Conservation (phyloP, 2,113 vertebrate species). For the Pristiophorus japonicus region DNA sequence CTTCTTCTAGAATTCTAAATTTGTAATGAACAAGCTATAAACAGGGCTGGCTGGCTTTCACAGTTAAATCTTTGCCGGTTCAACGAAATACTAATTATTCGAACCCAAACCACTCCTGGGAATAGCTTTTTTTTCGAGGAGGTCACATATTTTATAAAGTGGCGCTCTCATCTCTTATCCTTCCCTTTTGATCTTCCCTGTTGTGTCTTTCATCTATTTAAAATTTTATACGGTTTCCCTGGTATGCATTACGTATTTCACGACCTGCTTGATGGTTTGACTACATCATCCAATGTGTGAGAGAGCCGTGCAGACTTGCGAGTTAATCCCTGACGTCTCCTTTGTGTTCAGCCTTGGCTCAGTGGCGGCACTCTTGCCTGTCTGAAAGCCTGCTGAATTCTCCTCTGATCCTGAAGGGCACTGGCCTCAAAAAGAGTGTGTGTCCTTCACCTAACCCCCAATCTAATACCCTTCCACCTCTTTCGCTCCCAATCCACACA, state of each 20-base stretch:
- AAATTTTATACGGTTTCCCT: not conserved
- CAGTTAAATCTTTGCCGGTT: not conserved
- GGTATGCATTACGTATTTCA: not conserved
- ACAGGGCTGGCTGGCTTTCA: too few relatives aligned
- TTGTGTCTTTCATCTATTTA: not conserved
- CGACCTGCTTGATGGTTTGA: not conserved
- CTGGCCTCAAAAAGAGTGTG: not conserved
- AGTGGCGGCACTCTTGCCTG: not conserved
- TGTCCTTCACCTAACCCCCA: too few relatives aligned
- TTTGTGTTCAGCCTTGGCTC: too few relatives aligned
- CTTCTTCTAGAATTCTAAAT: not conserved
- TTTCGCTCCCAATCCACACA: not conserved
- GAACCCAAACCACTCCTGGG: not conserved
- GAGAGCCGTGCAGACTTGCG: not conserved
- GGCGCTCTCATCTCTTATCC: not conserved
- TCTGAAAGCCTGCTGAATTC: not conserved
- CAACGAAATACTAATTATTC: not conserved
- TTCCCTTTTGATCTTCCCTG: not conserved
- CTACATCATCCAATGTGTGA: not conserved
- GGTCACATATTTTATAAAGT: not conserved
- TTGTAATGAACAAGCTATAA: not conserved
- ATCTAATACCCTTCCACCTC: not conserved
- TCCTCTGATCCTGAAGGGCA: not conserved
- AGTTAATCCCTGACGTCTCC: too few relatives aligned
- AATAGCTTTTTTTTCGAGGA: not conserved